These are phyloP conservation scores for Heptranchias perlo DNA, from an alignment of 2,113 vertebrate genomes.

Conservation along the genomic window DNA sequence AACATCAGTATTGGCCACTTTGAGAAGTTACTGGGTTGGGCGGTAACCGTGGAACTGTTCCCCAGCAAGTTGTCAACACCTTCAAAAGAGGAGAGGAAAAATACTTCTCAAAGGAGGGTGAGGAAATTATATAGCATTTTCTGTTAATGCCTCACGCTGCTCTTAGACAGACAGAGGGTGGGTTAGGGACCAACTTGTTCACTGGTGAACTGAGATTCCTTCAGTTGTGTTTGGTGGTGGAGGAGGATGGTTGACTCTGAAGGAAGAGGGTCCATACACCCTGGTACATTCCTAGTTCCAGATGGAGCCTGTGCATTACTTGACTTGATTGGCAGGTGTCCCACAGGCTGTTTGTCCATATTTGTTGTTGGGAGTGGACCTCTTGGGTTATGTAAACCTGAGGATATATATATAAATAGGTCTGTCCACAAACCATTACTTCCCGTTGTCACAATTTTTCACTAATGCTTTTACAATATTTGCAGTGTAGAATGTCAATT, in stretches of 20 bases:
- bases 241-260: not conserved
- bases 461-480: not conserved
- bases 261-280: not conserved
- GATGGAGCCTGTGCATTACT: not conserved
- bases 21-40: too few species aligned
- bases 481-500: not conserved
- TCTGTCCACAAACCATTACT: not conserved
- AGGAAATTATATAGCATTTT: too few species aligned
- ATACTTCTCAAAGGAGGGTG: too few species aligned
- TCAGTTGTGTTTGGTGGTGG: too few species aligned
- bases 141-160: too few species aligned
- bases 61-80: too few species aligned
- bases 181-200: too few species aligned
- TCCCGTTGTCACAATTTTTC: not conserved
- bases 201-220: too few species aligned
- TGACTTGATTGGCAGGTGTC: not conserved
- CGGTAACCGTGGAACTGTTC: too few species aligned
- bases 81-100: too few species aligned
- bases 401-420: not conserved
- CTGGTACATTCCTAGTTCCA: not conserved
- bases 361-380: not conserved
- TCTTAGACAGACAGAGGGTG: too few species aligned
- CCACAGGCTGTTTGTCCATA: not conserved
- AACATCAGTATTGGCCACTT: too few species aligned
- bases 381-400: not conserved